phyloP scores from a whole-genome alignment of 2,888 invertebrate species.

The Pterostichus niger region DNA sequence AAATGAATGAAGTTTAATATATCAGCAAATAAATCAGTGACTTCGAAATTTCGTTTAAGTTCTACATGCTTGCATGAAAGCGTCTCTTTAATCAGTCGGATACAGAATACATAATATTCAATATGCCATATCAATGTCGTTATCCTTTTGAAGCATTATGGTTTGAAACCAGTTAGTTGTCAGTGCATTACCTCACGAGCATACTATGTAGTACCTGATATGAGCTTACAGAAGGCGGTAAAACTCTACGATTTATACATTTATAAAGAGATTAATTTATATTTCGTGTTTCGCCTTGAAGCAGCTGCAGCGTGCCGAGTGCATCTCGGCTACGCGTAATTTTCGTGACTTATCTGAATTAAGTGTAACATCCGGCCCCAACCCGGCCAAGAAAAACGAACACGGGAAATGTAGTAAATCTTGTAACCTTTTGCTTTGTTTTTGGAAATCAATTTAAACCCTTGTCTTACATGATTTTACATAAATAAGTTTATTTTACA shows the following conservation, averaged over 20 bases:
- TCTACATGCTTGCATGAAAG: too few species aligned
- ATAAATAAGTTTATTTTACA: slow-evolving; percentile 53
- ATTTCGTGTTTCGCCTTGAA: slow-evolving; percentile 30
- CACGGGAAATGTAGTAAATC: slow-evolving; percentile 36
- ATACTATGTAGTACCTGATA: too few species aligned
- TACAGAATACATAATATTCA: too few species aligned
- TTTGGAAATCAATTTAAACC: slow-evolving; percentile 27
- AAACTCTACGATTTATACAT: slow-evolving; percentile 17
- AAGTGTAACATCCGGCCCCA: slow-evolving; percentile 43
- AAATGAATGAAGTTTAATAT: too few species aligned
- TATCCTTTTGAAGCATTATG: too few species aligned
- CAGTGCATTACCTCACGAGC: too few species aligned
- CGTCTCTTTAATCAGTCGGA: too few species aligned
- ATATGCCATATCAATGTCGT: too few species aligned
- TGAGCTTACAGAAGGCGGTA: too few species aligned
- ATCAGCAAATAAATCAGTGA: too few species aligned
- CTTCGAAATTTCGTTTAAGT: too few species aligned
- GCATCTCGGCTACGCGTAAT: slow-evolving; percentile 20
- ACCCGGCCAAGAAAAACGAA: slow-evolving; percentile 26
- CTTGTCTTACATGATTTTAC: slow-evolving; percentile 41
- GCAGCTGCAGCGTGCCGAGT: slow-evolving; percentile 31
- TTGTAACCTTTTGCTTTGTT: slow-evolving; percentile 13
- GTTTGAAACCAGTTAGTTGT: neutral
- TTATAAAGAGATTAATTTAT: slow-evolving; percentile 45
- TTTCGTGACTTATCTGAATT: slow-evolving; percentile 55